phyloP scores from a whole-genome alignment of 2,113 vertebrate genomes.

The Peromyscus polionotus region DNA sequence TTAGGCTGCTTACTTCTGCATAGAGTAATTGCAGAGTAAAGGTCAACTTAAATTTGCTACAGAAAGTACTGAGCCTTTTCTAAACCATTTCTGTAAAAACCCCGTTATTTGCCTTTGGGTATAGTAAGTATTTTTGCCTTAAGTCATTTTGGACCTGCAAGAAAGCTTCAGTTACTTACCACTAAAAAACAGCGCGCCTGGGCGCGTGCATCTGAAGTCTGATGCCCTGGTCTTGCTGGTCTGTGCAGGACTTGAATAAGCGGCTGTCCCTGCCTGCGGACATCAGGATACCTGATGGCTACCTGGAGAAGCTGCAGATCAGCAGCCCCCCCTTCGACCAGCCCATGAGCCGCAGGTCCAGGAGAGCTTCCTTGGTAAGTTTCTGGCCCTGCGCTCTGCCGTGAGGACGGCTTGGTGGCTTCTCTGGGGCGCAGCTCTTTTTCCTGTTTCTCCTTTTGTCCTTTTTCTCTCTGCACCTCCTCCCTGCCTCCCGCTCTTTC shows the following conservation, averaged over 20 bases:
- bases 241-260: slow-evolving; percentile 96
- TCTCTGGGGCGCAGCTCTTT: neutral
- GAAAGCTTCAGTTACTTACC: neutral
- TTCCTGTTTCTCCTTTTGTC: no score
- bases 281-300: slow-evolving; percentile 98
- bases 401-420: neutral
- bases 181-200: slow-evolving; percentile 8
- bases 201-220: neutral
- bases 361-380: slow-evolving; percentile 96
- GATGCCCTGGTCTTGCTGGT: neutral
- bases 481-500: neutral
- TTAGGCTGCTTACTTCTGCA: neutral
- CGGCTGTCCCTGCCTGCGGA: slow-evolving; percentile 97
- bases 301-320: slow-evolving; percentile 97
- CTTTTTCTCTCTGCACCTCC: neutral
- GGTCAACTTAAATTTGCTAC: neutral
- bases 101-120: neutral
- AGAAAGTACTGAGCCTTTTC: neutral
- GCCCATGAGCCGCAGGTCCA: slow-evolving; percentile 97
- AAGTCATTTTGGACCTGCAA: neutral
- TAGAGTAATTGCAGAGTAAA: slow-evolving; percentile 45
- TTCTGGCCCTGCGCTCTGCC: neutral
- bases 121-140: slow-evolving; percentile 22
- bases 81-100: slow-evolving; percentile 34
- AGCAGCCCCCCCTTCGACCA: slow-evolving; percentile 97